A percentile compares a stretch with the other conserved stretches of the same genome.
Conservation (phyloP, 2,113 vertebrate species). For the Corvus cornix region DNA sequence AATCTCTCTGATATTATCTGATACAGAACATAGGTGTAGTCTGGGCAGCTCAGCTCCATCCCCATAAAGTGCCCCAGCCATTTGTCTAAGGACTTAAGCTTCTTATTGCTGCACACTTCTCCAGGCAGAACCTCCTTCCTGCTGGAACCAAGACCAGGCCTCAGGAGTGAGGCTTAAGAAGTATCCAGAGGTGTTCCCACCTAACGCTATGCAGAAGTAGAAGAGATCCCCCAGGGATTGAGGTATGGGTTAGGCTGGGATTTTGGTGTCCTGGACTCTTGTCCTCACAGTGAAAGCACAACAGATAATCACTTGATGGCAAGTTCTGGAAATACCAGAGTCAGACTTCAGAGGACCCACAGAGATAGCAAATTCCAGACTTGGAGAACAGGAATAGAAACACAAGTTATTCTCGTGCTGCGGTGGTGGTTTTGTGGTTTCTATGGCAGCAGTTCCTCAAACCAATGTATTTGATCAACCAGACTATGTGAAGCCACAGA, state of each 20-base stretch:
- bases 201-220: neutral
- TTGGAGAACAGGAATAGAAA: constrained; percentile 10
- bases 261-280: neutral
- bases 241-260: neutral
- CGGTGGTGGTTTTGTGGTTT: constrained; percentile 7
- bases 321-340: neutral
- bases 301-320: neutral
- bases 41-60: neutral
- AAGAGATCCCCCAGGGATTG: neutral
- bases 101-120: neutral
- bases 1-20: neutral
- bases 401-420: neutral
- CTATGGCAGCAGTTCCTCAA: neutral
- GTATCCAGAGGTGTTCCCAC: neutral
- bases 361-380: neutral
- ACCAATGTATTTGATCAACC: neutral
- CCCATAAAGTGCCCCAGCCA: neutral
- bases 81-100: neutral
- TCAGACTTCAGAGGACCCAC: neutral
- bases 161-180: neutral
- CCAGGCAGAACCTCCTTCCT: neutral
- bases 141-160: neutral
- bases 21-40: neutral
- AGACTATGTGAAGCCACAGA: neutral
- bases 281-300: neutral